Base-by-base conservation (phyloP, 2,888 invertebrate genomes). In the Myopa testacea region DNA sequence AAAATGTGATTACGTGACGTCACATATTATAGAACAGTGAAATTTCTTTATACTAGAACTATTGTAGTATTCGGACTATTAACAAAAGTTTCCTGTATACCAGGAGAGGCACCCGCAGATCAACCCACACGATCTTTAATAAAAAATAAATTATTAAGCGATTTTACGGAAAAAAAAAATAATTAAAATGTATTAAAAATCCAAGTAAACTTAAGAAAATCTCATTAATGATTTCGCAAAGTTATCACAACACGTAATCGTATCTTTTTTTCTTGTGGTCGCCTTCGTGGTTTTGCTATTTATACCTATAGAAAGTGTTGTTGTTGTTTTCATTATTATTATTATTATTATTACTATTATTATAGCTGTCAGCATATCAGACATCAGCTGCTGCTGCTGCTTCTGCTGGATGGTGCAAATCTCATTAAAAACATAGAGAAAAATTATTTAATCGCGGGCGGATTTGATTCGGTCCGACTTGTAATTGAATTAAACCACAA, bases 321-420 rank as follows among this genome's bases (percentile, higher is more conserved):
- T 60, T 74, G 65, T 68, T 68, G 14, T 69, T 69, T n/a, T 45
- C 70, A 60, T 71, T 79, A 65, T 70, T 71, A 12, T 62, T 76
- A 55, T 60, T 76, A 68, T 71, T 69, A 26, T 52, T 70, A 37
- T 60, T 63, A 68, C 50, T 67, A 74, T 52, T 63, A 60, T 71
- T 79, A 65, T 52, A 68, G 55, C 58, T 37, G 50, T 19, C 75
- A 52, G 58, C 38, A 58, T 45, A 45, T 72, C n/a, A 37, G 65
- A 67, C 60, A 50, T 14, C 45, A 34, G 37, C 6, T 71, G 52
- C 62, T 60, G 40, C 40, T 40, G 40, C 40, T 45, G 45, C 45
- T 45, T 6, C 45, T 10, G 45, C 10, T 10, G 45, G 10, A 45
- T 45, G 45, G 45, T 10, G 45, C 45, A 45, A 10, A 45, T 45